Evolutionary conservation across 2,888 invertebrate species (phyloP), one percentile per base, ranked within the genome.

Genomic region (Caradrina kadenii): DNA sequence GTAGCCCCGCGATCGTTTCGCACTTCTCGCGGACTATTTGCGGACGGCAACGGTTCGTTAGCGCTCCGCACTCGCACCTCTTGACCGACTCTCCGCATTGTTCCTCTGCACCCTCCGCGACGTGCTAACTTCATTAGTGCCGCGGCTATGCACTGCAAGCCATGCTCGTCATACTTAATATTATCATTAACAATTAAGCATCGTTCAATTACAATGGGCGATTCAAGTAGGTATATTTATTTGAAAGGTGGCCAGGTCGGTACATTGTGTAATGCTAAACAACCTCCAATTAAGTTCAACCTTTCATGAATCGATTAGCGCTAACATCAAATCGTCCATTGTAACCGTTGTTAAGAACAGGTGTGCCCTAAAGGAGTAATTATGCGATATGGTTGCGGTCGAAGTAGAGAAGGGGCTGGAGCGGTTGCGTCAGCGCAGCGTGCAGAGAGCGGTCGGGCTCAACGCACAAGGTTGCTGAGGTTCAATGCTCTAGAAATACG

Each of bases 401-500:
- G 90, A 82, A 89, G 88, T 85, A 88, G 94, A 94, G 95, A 94
- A 94, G 94, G 95, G 93, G 94, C 94, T 94, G 93, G 85, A 91
- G 90, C 80, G 88, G 92, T 95, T 95, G 95, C 95, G 94, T 95
- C 94, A 95, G 92, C 91, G 89, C 94, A 95, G 92, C 91, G 89
- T 88, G 86, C 92, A 89, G 95, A 94, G 95, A 94, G 94, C 93
- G 95, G 95, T 88, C 92, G 93, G 90, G 85, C 94, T 95, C 95
- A 95, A 95, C 91, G 92, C 92, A 94, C 96, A 96, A 96, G 96
- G 96, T 95, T 95, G 95, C 93, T 91, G 92, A 94, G 94, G 95
- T 95, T 96, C 95, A 96, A 95, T 95, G 95, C 94, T 95, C 96
- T 95, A 96, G 94, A 95, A 95, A 95, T 94, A 94, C 92, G 91